Percentiles rank a stretch among this genome's conserved stretches.
Evolutionary conservation across 2,888 invertebrate species (phyloP).

Genomic region (Drosophila melanocephala): DNA sequence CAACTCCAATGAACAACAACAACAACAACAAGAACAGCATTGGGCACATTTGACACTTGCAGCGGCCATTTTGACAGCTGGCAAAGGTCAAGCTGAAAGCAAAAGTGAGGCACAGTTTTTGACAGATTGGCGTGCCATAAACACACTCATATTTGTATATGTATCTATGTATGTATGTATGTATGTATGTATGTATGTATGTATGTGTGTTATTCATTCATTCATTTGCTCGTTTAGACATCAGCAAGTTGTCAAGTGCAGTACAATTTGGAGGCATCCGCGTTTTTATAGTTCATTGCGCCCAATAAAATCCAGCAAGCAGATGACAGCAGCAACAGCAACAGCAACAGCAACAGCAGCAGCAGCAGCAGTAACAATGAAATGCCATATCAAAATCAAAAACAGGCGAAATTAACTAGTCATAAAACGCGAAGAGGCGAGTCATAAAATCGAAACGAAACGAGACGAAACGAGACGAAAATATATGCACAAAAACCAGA

Average conservation of each 20-base stretch:
- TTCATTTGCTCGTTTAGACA: slow-evolving; percentile 29
- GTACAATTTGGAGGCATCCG: slow-evolving; percentile 40
- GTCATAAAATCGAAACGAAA: slow-evolving; percentile 33
- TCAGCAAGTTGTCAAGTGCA: slow-evolving; percentile 76
- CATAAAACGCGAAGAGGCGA: slow-evolving; percentile 60
- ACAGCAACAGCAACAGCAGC: slow-evolving; percentile 19
- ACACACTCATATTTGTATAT: slow-evolving; percentile 1
- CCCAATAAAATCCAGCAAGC: slow-evolving; percentile 47
- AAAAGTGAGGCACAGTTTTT: slow-evolving; percentile 74
- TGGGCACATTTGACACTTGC: slow-evolving; percentile 59
- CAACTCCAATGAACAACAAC: slow-evolving; percentile 51
- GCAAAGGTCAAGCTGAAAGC: slow-evolving; percentile 78
- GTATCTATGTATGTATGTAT: background rate
- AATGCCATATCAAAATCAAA: slow-evolving; percentile 75
- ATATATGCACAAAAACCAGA: slow-evolving; percentile 40
- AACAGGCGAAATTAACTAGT: slow-evolving; percentile 76
- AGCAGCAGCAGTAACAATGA: slow-evolving; percentile 21
- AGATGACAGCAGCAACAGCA: slow-evolving; percentile 38
- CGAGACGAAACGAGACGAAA: background rate
- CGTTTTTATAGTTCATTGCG: slow-evolving; percentile 72
- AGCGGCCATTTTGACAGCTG: slow-evolving; percentile 76
- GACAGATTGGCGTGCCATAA: slow-evolving; percentile 74
- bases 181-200: background rate
- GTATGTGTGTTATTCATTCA: slow-evolving; percentile 21
- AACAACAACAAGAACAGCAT: slow-evolving; percentile 16